Evolutionary conservation across 2,888 invertebrate species (phyloP).

Genomic region (Phortica okadai): DNA sequence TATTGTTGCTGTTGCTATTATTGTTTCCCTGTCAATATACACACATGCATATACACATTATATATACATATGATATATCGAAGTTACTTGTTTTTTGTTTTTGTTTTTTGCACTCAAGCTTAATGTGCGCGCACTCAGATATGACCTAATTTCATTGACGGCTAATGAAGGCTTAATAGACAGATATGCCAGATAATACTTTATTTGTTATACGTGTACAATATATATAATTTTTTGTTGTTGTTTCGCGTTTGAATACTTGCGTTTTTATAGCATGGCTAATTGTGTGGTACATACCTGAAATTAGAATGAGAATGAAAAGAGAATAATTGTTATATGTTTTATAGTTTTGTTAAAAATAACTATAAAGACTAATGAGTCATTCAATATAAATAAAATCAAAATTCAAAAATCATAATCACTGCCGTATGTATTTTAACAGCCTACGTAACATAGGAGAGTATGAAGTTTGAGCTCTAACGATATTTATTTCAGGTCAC

Average conservation of each 20-base stretch:
- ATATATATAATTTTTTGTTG: conserved; percentile 34
- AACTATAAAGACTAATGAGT: too few species aligned
- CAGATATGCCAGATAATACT: not conserved
- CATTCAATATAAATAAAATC: too few species aligned
- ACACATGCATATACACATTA: too few species aligned
- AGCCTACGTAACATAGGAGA: too few species aligned
- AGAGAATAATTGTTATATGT: not conserved
- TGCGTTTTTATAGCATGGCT: conserved; percentile 40
- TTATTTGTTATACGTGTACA: conserved; percentile 33
- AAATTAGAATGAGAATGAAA: conserved; percentile 32
- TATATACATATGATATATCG: not conserved
- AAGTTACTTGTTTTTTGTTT: not conserved
- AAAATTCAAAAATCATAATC: too few species aligned
- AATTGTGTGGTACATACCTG: conserved; percentile 47
- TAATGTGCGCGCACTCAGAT: not conserved
- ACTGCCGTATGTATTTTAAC: too few species aligned
- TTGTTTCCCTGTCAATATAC: conserved; percentile 10
- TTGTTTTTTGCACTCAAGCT: not conserved
- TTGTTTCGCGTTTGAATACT: conserved; percentile 34
- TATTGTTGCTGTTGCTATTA: conserved; percentile 2
- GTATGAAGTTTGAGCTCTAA: too few species aligned
- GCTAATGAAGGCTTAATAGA: conserved; percentile 7
- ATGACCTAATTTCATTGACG: not conserved
- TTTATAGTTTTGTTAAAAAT: not conserved
- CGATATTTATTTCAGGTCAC: too few species aligned